Evolutionary conservation across 2,888 invertebrate genomes (phyloP).

Genomic region (Idaea aversata): DNA sequence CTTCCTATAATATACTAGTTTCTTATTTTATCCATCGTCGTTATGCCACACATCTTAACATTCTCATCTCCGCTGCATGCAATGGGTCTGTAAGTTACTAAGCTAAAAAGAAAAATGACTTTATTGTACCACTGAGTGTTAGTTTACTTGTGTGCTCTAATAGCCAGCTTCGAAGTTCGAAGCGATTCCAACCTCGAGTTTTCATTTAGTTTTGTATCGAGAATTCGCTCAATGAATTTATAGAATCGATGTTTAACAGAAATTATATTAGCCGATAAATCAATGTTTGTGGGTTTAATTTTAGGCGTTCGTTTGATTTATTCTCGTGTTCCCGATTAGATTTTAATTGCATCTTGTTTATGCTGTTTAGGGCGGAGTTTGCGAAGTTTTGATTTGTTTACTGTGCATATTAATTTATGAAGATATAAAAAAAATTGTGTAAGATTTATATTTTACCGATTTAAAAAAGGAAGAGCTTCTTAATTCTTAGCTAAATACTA

Average conservation of each 20-base stretch:
- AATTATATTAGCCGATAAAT: neutral
- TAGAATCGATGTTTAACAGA: neutral
- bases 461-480: too few relatives aligned
- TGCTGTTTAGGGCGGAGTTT: neutral
- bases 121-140: too few relatives aligned
- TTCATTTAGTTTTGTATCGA: neutral
- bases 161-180: neutral
- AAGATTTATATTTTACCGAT: too few relatives aligned
- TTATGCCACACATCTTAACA: too few relatives aligned
- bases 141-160: neutral
- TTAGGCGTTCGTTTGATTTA: neutral
- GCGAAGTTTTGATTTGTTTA: neutral
- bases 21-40: too few relatives aligned
- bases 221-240: neutral
- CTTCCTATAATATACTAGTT: too few relatives aligned
- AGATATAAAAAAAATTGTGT: neutral
- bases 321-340: neutral
- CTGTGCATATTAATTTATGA: neutral
- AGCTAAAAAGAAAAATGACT: constrained; percentile 2
- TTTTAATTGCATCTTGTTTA: neutral
- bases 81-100: neutral
- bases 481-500: too few relatives aligned
- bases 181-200: neutral
- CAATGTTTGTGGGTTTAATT: neutral
- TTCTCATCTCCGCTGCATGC: too few relatives aligned